Evolutionary conservation across 2,888 invertebrate genomes (phyloP).

Genomic region (Norana najaformis): DNA sequence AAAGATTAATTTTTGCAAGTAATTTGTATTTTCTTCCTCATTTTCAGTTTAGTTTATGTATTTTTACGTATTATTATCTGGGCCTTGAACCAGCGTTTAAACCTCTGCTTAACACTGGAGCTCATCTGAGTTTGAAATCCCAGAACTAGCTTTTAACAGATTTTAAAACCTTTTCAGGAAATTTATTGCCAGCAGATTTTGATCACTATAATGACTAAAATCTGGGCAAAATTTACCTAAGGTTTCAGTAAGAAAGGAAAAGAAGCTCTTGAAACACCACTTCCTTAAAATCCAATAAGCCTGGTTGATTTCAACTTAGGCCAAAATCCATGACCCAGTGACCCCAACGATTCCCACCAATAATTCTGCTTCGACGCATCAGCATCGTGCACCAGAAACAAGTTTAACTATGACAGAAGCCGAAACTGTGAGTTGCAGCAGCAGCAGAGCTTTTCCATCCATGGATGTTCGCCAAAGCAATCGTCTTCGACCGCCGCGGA

Average conservation of each 20-base stretch:
- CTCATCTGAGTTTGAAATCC: too few species aligned
- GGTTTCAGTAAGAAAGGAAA: not conserved
- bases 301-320: constrained; percentile 1
- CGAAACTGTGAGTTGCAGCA: not conserved
- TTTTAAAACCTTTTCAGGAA: not conserved
- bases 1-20: too few species aligned
- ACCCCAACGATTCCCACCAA: not conserved
- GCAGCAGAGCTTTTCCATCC: constrained; percentile 1
- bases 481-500: constrained; percentile 8
- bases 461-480: constrained; percentile 5
- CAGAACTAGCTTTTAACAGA: not conserved
- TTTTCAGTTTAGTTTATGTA: too few species aligned
- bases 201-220: not conserved
- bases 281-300: not conserved
- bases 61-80: too few species aligned
- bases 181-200: not conserved
- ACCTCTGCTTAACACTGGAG: too few species aligned
- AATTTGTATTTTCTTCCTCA: too few species aligned
- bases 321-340: not conserved
- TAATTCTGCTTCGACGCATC: not conserved
- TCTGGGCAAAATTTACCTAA: not conserved
- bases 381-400: not conserved
- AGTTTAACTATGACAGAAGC: not conserved
- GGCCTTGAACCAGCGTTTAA: too few species aligned
- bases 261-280: not conserved